Conservation (phyloP, 2,797 vertebrate genomes). For the Pangasius larnaudii region DNA sequence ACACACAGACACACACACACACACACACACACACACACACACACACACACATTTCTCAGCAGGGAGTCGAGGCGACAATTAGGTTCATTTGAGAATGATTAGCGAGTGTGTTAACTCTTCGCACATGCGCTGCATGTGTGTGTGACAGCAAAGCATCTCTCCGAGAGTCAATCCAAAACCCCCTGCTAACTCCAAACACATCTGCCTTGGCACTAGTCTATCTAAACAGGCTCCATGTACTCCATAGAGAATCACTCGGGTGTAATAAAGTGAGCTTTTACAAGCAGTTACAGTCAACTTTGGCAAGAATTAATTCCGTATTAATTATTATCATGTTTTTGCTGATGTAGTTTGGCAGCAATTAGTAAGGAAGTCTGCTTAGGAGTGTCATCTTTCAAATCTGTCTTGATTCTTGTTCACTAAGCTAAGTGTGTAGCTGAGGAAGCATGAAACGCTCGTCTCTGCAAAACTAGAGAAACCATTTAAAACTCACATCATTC, state of each 20-base stretch:
- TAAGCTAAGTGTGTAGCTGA: conserved; percentile 6
- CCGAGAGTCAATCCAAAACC: conserved; percentile 37
- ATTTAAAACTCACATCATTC: neutral
- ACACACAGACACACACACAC: conserved; percentile 29
- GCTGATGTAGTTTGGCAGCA: neutral
- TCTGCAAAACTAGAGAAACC: neutral
- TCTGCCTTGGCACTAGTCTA: conserved; percentile 33
- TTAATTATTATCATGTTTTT: conserved; percentile 6
- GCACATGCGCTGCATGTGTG: conserved; percentile 48
- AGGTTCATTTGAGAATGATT: conserved; percentile 65
- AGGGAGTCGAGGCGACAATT: conserved; percentile 64
- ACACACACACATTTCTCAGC: conserved; percentile 42
- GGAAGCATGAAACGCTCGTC: neutral
- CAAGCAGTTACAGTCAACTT: conserved; percentile 7
- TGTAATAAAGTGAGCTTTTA: conserved; percentile 2
- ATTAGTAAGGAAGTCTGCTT: neutral
- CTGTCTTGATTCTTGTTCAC: neutral
- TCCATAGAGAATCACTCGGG: conserved; percentile 4
- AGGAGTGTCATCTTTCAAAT: neutral
- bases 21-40: conserved; percentile 32
- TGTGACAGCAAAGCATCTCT: conserved; percentile 53
- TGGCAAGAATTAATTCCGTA: neutral
- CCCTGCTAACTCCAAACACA: conserved; percentile 46
- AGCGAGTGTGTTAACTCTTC: conserved; percentile 60
- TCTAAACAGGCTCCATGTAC: conserved; percentile 15